phyloP scores from a whole-genome alignment of 64 coral and sea anemone species.

The Dendronephthya gigantea region DNA sequence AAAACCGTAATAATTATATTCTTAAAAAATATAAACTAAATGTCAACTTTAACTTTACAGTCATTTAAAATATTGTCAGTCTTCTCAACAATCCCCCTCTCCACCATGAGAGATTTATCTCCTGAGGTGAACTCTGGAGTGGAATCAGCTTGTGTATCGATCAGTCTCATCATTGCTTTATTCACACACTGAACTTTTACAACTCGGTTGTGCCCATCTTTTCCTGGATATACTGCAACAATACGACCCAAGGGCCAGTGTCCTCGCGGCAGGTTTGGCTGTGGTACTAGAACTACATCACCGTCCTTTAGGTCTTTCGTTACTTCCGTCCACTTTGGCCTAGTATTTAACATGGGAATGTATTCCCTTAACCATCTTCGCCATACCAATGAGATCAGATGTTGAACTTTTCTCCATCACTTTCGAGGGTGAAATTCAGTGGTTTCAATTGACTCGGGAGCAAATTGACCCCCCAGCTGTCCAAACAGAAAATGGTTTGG shows the following conservation, averaged over 20 bases:
- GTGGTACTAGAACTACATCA: background rate
- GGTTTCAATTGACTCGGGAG: background rate
- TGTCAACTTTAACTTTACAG: no score
- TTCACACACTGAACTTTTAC: background rate
- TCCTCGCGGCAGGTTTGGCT: background rate
- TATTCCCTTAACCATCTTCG: slow-evolving; percentile 22
- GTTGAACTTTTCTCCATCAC: slow-evolving; percentile 24
- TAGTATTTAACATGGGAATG: background rate
- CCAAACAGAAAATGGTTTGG: slow-evolving; percentile 43
- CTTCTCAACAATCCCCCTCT: background rate
- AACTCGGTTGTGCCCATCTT: background rate
- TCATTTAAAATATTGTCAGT: no score
- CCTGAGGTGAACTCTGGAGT: background rate
- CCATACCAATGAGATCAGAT: slow-evolving; percentile 8
- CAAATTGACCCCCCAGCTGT: slow-evolving; percentile 28
- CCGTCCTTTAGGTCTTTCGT: slow-evolving; percentile 10
- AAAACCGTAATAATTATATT: no score
- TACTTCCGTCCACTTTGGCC: slow-evolving; percentile 7
- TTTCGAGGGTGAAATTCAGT: slow-evolving; percentile 1
- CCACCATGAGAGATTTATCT: background rate
- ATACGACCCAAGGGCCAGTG: slow-evolving; percentile 20
- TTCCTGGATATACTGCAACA: background rate
- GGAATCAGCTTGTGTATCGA: slow-evolving; percentile 23
- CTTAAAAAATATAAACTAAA: no score
- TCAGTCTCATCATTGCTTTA: background rate